Conservation (phyloP, 2,888 invertebrate genomes). For the Blera fallax region DNA sequence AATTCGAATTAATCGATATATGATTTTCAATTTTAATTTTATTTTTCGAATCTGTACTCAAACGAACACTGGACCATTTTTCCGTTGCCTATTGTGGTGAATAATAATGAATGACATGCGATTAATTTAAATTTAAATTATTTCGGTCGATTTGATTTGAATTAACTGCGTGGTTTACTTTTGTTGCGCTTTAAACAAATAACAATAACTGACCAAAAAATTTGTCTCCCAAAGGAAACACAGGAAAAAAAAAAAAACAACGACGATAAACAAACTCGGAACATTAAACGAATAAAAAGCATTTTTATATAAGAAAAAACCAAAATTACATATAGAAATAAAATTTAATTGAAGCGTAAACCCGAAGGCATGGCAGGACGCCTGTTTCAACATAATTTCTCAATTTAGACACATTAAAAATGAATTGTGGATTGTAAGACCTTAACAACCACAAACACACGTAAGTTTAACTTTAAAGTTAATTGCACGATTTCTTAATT, state of each 20-base stretch:
- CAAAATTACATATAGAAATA: background rate
- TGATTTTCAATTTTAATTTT: slow-evolving; percentile 77
- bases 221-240: slow-evolving; percentile 13
- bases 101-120: slow-evolving; percentile 47
- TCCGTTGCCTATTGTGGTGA: slow-evolving; percentile 75
- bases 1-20: slow-evolving; percentile 76
- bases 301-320: background rate
- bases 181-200: background rate
- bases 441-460: background rate
- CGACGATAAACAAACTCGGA: background rate
- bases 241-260: no score
- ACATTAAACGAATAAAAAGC: background rate
- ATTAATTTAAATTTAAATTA: slow-evolving; percentile 14
- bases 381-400: background rate
- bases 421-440: background rate
- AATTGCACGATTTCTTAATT: slow-evolving; percentile 12
- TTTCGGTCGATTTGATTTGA: slow-evolving; percentile 32
- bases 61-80: slow-evolving; percentile 77
- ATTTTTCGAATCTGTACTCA: slow-evolving; percentile 76
- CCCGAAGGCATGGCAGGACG: background rate
- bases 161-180: slow-evolving; percentile 21
- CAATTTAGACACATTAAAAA: background rate
- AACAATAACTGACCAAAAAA: slow-evolving; percentile 12
- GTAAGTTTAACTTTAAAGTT: background rate
- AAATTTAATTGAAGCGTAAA: slow-evolving; percentile 55